phyloP scores from a whole-genome alignment of 2,888 invertebrate species.

The Tetropium fuscum region DNA sequence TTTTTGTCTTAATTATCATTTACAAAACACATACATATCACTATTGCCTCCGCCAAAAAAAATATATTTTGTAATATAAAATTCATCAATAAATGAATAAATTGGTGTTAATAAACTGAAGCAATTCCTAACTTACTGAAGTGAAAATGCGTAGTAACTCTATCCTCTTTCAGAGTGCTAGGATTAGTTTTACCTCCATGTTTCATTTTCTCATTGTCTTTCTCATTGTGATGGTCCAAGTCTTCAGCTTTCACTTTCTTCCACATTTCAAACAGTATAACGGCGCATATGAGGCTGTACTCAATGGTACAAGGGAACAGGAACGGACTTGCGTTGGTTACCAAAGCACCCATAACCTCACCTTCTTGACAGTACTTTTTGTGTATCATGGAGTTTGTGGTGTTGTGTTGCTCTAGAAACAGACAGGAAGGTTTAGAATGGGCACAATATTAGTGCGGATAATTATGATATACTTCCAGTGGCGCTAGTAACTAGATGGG shows the following conservation, averaged over 20 bases:
- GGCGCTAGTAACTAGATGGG: no score
- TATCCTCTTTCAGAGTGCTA: slow-evolving; percentile 31
- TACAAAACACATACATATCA: no score
- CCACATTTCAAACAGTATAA: slow-evolving; percentile 98
- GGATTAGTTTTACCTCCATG: slow-evolving; percentile 6
- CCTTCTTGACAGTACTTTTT: slow-evolving; percentile 51
- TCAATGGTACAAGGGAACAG: slow-evolving; percentile 96
- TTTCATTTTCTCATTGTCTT: slow-evolving; percentile 26
- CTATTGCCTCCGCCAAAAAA: no score
- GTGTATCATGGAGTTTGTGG: slow-evolving; percentile 28
- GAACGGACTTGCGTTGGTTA: slow-evolving; percentile 68
- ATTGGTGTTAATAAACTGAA: no score
- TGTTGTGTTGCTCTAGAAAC: slow-evolving; percentile 34
- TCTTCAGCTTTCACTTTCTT: slow-evolving; percentile 67
- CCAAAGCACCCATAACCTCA: slow-evolving; percentile 85
- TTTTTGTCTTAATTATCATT: no score
- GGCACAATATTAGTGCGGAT: no score
- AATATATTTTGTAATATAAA: no score
- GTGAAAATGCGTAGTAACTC: slow-evolving; percentile 39
- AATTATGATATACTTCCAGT: no score
- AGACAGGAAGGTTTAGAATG: no score
- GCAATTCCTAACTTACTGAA: slow-evolving; percentile 45
- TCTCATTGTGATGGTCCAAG: slow-evolving; percentile 26
- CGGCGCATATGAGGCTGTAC: slow-evolving; percentile 96
- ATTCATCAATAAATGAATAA: no score